A percentile compares a stretch with the other conserved stretches of the same genome.
Evolutionary conservation across 2,797 vertebrate species (phyloP).

Genomic region (Lepidocolaptes lacrymiger): DNA sequence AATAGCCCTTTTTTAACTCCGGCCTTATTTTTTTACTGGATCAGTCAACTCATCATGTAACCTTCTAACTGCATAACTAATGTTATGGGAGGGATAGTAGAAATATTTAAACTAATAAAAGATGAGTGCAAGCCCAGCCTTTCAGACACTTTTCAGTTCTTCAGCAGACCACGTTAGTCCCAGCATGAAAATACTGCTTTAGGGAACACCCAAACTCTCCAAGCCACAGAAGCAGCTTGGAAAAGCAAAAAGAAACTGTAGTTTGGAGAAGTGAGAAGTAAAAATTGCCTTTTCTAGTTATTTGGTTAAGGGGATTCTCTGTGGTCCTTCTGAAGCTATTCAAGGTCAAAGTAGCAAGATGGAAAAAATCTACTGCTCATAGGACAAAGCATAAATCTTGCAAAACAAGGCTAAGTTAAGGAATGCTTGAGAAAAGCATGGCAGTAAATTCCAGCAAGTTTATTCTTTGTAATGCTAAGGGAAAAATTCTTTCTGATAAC

Average conservation of each 20-base stretch:
- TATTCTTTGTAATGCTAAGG: background rate
- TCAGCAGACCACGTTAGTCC: background rate
- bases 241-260: background rate
- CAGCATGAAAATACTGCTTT: background rate
- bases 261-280: background rate
- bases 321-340: background rate
- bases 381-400: background rate
- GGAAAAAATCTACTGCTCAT: background rate
- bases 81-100: background rate
- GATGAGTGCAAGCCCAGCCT: background rate
- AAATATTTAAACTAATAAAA: background rate
- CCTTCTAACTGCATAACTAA: background rate
- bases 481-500: background rate
- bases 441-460: background rate
- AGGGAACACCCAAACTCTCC: background rate
- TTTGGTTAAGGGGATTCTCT: background rate
- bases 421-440: background rate
- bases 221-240: background rate
- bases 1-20: background rate
- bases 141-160: background rate
- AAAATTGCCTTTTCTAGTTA: background rate
- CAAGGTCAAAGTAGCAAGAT: background rate
- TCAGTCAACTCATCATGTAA: background rate
- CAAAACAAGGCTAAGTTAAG: background rate
- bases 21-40: background rate